Evolutionary conservation across 2,797 vertebrate genomes (phyloP).

Genomic region (Chrosomus eos): DNA sequence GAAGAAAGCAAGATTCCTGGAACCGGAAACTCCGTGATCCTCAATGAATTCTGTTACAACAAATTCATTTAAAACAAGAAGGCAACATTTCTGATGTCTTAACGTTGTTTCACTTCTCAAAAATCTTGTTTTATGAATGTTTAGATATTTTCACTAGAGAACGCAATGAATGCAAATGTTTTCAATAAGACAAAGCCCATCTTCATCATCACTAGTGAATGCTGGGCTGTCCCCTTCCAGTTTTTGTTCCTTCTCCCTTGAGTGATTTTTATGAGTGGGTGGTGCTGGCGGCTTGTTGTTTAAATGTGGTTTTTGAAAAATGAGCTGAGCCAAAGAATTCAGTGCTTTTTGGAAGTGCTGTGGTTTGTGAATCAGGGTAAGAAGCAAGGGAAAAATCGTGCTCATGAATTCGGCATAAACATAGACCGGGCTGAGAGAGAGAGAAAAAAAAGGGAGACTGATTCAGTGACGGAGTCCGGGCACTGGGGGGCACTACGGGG

Average conservation of each 20-base stretch:
- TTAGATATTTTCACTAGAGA: neutral
- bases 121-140: neutral
- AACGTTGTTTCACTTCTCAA: neutral
- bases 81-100: neutral
- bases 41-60: neutral
- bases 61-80: neutral
- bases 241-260: constrained; percentile 66
- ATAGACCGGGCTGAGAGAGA: constrained; percentile 61
- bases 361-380: constrained; percentile 73
- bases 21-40: constrained; percentile 62
- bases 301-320: constrained; percentile 78
- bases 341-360: constrained; percentile 73
- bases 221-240: constrained; percentile 62
- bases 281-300: constrained; percentile 77
- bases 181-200: constrained; percentile 14
- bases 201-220: constrained; percentile 52
- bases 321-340: constrained; percentile 76
- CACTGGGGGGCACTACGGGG: constrained; percentile 73
- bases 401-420: constrained; percentile 77
- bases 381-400: constrained; percentile 68
- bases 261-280: constrained; percentile 76
- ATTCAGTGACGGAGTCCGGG: constrained; percentile 49
- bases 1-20: constrained; percentile 36
- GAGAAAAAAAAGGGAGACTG: constrained; percentile 63
- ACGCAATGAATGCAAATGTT: neutral